Conservation (phyloP, 2,797 vertebrate species). For the Crenichthys baileyi region DNA sequence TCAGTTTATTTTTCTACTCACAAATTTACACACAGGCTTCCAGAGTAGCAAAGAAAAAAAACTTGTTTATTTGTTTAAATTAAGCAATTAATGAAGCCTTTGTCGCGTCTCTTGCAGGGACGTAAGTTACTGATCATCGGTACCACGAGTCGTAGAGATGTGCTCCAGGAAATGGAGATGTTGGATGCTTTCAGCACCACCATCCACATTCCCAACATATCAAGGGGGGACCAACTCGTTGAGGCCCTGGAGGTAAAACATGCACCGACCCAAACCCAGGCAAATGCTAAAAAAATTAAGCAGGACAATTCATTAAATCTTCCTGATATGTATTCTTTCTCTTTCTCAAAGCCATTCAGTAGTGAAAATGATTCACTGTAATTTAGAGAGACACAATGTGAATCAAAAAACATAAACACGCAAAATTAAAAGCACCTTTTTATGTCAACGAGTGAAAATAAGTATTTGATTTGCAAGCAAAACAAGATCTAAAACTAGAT, state of each 20-base stretch:
- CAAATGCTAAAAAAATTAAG: neutral
- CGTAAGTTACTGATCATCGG: conserved; percentile 96
- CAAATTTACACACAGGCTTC: neutral
- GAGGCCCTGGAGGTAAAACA: conserved; percentile 88
- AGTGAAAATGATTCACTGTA: neutral
- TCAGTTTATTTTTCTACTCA: neutral
- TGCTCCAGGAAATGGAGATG: conserved; percentile 98
- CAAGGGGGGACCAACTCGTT: conserved; percentile 87
- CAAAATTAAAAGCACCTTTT: neutral
- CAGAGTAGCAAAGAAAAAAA: neutral
- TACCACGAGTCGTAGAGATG: conserved; percentile 93
- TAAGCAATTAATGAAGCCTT: neutral
- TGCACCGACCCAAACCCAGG: neutral
- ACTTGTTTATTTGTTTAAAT: neutral
- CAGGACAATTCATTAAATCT: neutral
- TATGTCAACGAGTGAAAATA: neutral
- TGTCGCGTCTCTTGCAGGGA: conserved; percentile 76
- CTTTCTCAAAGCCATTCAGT: neutral
- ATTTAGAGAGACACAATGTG: neutral
- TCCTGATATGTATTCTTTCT: neutral
- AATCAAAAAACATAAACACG: neutral
- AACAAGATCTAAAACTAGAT: neutral
- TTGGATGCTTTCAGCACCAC: conserved; percentile 93
- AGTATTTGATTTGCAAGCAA: neutral
- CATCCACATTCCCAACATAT: conserved; percentile 93